Conservation (phyloP, 2,113 vertebrate species). For the Sinocyclocheilus grahami region DNA sequence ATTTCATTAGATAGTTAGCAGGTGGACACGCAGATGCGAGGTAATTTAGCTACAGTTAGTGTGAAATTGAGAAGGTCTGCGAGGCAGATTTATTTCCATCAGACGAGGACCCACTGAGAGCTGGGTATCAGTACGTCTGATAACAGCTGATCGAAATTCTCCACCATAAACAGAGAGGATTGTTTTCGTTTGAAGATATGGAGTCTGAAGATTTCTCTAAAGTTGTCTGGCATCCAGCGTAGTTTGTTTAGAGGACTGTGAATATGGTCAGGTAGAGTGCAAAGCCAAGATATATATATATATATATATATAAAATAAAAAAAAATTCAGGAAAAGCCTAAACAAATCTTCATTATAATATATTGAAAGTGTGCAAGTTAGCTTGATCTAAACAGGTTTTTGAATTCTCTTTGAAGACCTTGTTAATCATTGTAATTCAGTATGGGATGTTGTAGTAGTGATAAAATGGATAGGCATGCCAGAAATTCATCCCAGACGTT, state of each 20-base stretch:
- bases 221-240: background rate
- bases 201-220: slow-evolving; percentile 15
- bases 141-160: slow-evolving; percentile 29
- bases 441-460: background rate
- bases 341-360: background rate
- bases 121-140: slow-evolving; percentile 25
- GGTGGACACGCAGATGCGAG: slow-evolving; percentile 43
- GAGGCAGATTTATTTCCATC: slow-evolving; percentile 34
- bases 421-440: background rate
- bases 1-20: slow-evolving; percentile 51
- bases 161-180: slow-evolving; percentile 18
- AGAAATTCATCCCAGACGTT: background rate
- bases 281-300: background rate
- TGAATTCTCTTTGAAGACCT: background rate
- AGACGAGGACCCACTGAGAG: slow-evolving; percentile 14
- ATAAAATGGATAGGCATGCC: background rate
- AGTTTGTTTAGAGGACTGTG: background rate
- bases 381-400: background rate
- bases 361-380: background rate
- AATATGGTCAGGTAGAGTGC: background rate
- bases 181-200: slow-evolving; percentile 34
- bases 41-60: slow-evolving; percentile 45
- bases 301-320: background rate
- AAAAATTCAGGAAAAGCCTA: background rate
- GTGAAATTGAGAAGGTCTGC: slow-evolving; percentile 30